Percentiles rank a stretch among this genome's conserved stretches.
These are phyloP conservation scores for Etia nguti DNA, from an alignment of 2,113 vertebrate species.

Conservation along the genomic window DNA sequence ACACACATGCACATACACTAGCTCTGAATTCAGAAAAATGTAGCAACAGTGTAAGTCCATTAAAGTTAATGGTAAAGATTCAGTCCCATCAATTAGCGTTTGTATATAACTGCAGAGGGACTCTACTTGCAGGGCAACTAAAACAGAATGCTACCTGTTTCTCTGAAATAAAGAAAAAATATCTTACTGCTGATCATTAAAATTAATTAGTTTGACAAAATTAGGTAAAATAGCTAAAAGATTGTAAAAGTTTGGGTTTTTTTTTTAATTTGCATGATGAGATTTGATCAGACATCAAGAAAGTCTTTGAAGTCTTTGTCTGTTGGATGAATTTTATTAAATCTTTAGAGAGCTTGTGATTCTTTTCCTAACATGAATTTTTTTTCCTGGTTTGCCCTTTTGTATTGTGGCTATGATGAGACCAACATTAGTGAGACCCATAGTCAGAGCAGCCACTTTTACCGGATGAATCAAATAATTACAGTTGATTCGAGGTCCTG, in stretches of 20 bases:
- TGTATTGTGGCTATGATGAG: not conserved
- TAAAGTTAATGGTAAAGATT: not conserved
- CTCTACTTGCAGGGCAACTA: not conserved
- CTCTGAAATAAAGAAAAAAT: not conserved
- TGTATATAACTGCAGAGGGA: not conserved
- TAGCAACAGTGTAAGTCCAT: not conserved
- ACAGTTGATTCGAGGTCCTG: not conserved
- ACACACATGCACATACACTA: too few species aligned
- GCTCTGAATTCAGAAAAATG: not conserved
- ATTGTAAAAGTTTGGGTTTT: not conserved
- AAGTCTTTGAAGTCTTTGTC: not conserved
- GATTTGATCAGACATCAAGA: not conserved
- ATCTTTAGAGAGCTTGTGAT: not conserved
- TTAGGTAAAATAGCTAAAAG: not conserved
- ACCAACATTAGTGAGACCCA: not conserved
- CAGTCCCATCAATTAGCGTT: not conserved
- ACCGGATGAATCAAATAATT: not conserved
- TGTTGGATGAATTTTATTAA: not conserved
- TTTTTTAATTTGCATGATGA: not conserved
- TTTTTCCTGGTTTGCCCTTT: not conserved
- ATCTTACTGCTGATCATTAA: not conserved
- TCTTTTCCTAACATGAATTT: not conserved
- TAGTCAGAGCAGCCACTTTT: not conserved
- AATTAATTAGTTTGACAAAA: not conserved
- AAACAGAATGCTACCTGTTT: not conserved